A percentile compares a stretch with the other conserved stretches of the same genome.
Evolutionary conservation across 2,113 vertebrate genomes (phyloP).

Genomic region (Numida meleagris): DNA sequence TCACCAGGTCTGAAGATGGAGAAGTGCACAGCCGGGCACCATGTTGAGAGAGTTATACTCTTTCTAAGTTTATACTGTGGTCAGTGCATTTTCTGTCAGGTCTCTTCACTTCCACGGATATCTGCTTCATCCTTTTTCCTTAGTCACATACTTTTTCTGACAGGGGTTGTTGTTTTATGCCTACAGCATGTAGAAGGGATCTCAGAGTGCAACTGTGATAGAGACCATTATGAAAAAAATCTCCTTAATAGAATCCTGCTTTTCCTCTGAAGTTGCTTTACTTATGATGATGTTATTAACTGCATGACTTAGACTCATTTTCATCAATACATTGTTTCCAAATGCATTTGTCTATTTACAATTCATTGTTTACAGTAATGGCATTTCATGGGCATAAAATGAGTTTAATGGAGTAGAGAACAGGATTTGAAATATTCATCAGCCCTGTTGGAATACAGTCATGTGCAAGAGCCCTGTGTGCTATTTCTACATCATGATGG

Average conservation of each 20-base stretch:
- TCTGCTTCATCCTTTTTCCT: neutral
- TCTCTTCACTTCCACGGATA: neutral
- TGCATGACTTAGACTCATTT: neutral
- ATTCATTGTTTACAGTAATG: neutral
- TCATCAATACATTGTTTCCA: neutral
- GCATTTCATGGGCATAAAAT: neutral
- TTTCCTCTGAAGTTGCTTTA: neutral
- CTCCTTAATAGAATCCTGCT: neutral
- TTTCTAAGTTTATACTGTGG: neutral
- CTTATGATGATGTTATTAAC: neutral
- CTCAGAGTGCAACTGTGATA: fast-evolving
- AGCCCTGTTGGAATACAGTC: neutral
- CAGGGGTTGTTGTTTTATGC: neutral
- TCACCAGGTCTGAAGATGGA: neutral
- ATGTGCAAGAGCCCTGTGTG: neutral
- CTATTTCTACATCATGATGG: neutral
- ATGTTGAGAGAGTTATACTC: neutral
- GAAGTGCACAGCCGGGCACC: neutral
- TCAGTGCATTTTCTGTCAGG: neutral
- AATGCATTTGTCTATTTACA: neutral
- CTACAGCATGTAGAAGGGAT: neutral
- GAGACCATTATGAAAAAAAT: neutral
- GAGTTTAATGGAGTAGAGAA: neutral
- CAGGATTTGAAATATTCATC: neutral
- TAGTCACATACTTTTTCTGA: neutral